Conservation (phyloP, 2,113 vertebrate species). For the Tetraodon nigroviridis region DNA sequence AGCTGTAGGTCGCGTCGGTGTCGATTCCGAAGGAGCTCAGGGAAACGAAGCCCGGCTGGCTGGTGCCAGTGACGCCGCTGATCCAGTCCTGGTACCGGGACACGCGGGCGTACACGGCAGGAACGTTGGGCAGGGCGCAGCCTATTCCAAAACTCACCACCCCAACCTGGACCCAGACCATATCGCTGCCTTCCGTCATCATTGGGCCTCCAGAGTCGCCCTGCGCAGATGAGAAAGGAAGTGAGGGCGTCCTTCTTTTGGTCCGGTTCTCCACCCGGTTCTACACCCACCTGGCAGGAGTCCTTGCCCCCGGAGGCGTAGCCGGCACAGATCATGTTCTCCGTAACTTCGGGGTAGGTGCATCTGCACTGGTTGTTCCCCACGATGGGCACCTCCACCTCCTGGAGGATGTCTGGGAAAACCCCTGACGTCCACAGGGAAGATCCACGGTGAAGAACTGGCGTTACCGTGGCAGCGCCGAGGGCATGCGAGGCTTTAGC, state of each 20-base stretch:
- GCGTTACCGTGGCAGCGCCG: no score
- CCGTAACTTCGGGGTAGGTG: background rate
- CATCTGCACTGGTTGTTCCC: constrained; percentile 50
- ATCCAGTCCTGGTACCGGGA: constrained; percentile 80
- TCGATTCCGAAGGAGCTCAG: background rate
- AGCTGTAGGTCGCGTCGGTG: background rate
- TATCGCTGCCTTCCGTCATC: constrained; percentile 50
- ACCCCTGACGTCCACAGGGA: background rate
- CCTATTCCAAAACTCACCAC: constrained; percentile 80
- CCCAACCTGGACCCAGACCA: constrained; percentile 77
- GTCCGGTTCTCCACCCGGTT: background rate
- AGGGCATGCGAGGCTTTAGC: no score
- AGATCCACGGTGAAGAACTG: no score
- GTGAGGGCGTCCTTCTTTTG: background rate
- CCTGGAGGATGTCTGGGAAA: background rate
- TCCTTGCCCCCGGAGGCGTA: constrained; percentile 61
- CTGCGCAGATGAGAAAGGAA: constrained; percentile 20
- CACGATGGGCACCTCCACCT: constrained; percentile 49
- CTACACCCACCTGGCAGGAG: constrained; percentile 51
- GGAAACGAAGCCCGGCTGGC: constrained; percentile 22
- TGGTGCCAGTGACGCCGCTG: background rate
- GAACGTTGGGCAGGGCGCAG: constrained; percentile 73
- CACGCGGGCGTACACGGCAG: constrained; percentile 79
- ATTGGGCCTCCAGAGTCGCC: constrained; percentile 63
- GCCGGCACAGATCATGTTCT: constrained; percentile 77